Evolutionary conservation across 2,888 invertebrate genomes (phyloP).

Genomic region (Cheilosia vernalis): DNA sequence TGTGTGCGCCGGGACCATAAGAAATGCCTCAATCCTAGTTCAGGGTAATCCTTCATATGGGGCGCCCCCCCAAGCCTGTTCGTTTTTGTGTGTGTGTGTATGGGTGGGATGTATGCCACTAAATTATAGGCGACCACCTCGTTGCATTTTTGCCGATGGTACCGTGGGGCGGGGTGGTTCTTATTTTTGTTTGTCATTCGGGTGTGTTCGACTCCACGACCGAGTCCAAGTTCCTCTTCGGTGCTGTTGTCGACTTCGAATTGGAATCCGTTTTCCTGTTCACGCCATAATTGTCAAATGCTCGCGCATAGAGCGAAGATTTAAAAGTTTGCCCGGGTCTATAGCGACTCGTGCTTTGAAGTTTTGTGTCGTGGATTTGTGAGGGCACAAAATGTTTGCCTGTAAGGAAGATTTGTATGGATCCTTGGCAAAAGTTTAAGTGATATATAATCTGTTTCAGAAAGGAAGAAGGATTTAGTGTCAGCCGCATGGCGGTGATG

Average conservation of each 20-base stretch:
- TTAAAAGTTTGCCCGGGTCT: slow-evolving; percentile 65
- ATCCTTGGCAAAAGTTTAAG: slow-evolving; percentile 69
- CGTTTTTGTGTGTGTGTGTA: slow-evolving; percentile 2
- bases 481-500: slow-evolving; percentile 38
- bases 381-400: slow-evolving; percentile 59
- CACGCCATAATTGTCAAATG: slow-evolving; percentile 75
- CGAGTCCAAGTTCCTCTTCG: slow-evolving; percentile 50
- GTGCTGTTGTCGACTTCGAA: slow-evolving; percentile 50
- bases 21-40: slow-evolving; percentile 73
- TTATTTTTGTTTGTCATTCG: slow-evolving; percentile 70
- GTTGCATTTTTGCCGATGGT: slow-evolving; percentile 47
- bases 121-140: slow-evolving; percentile 62
- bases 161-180: slow-evolving; percentile 3
- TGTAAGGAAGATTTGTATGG: slow-evolving; percentile 62
- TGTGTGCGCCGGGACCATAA: slow-evolving; percentile 56
- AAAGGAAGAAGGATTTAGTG: slow-evolving; percentile 69
- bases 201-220: not conserved
- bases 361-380: slow-evolving; percentile 70
- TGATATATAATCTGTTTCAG: slow-evolving; percentile 74
- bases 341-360: slow-evolving; percentile 50
- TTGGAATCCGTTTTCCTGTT: slow-evolving; percentile 74
- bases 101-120: slow-evolving; percentile 44
- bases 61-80: slow-evolving; percentile 29
- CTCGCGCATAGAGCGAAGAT: slow-evolving; percentile 70
- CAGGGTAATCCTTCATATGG: slow-evolving; percentile 69